Conservation (phyloP, 1,140 invertebrate genomes). For the Holcopasites calliopsidis region DNA sequence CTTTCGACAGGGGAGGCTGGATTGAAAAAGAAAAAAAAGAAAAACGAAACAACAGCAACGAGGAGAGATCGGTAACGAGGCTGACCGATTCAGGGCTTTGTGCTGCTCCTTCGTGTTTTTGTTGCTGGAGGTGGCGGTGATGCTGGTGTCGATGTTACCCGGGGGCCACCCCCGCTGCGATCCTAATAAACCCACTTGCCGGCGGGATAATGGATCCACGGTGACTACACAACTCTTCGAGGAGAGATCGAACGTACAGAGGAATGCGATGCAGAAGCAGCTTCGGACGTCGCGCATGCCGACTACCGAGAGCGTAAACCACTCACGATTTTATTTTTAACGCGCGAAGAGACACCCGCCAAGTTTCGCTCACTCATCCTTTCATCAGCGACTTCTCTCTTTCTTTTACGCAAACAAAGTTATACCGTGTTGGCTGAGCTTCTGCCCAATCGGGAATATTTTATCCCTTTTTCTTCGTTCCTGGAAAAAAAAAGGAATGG, state of each 20-base stretch:
- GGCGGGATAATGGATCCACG: slow-evolving; percentile 74
- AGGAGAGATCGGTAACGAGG: slow-evolving; percentile 63
- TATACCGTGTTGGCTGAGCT: too few relatives aligned
- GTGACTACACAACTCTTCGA: slow-evolving; percentile 73
- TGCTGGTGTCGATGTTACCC: slow-evolving; percentile 66
- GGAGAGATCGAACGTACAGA: background rate
- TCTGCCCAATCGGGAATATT: too few relatives aligned
- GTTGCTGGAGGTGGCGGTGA: slow-evolving; percentile 37
- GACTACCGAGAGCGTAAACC: slow-evolving; percentile 53
- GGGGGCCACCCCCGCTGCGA: slow-evolving; percentile 76
- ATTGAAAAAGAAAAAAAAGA: slow-evolving; percentile 48
- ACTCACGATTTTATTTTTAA: slow-evolving; percentile 7
- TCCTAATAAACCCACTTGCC: slow-evolving; percentile 78
- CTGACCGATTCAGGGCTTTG: slow-evolving; percentile 67
- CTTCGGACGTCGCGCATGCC: slow-evolving; percentile 49
- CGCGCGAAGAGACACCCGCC: background rate
- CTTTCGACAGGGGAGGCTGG: slow-evolving; percentile 23
- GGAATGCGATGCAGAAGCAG: too few relatives aligned
- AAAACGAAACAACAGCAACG: slow-evolving; percentile 51
- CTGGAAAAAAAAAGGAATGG: too few relatives aligned
- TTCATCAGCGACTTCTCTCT: too few relatives aligned
- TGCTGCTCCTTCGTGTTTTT: slow-evolving; percentile 28
- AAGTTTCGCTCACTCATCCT: too few relatives aligned
- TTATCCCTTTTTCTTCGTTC: too few relatives aligned
- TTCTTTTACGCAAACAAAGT: too few relatives aligned